phyloP scores from a whole-genome alignment of 2,113 vertebrate species.

The Coturnix japonica region DNA sequence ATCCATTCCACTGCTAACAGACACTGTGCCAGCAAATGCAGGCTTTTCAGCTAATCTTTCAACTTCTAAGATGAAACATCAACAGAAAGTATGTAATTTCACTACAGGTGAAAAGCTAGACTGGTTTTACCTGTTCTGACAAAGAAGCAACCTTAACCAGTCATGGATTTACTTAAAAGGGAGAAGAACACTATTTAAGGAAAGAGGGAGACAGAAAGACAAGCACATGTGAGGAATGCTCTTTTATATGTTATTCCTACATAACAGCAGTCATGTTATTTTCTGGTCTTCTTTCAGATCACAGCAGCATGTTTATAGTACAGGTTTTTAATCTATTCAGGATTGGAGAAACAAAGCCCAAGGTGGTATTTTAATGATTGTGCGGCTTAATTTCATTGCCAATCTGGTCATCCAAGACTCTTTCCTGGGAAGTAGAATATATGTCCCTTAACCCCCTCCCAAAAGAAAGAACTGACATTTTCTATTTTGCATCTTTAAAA shows the following conservation, averaged over 20 bases:
- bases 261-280: not conserved
- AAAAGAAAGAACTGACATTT: not conserved
- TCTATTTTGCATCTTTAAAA: not conserved
- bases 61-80: not conserved
- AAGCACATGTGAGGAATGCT: not conserved
- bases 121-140: constrained; percentile 47
- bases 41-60: not conserved
- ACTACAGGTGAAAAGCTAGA: not conserved
- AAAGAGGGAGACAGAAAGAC: not conserved
- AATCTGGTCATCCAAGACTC: not conserved
- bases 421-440: not conserved
- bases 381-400: not conserved
- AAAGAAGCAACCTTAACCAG: not conserved
- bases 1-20: not conserved
- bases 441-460: not conserved
- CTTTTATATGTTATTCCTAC: not conserved
- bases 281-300: not conserved
- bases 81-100: constrained; percentile 19
- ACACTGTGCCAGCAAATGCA: not conserved
- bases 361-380: not conserved
- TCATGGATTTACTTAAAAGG: not conserved
- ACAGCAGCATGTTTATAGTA: not conserved
- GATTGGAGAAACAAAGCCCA: not conserved
- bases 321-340: not conserved
- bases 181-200: not conserved